Conservation (phyloP, 2,113 vertebrate genomes). For the zebrafish (Danio rerio) region GRCz12tu NC_133194.1:9551001-9551500, state of each 20-base stretch:
- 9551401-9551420: slow-evolving; percentile 7
- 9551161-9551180: slow-evolving; percentile 59
- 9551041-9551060: slow-evolving; percentile 50
- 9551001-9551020: slow-evolving; percentile 4
- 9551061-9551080: slow-evolving; percentile 70
- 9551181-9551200: slow-evolving; percentile 65
- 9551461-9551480: neutral
- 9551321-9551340: neutral
- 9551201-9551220: slow-evolving; percentile 66
- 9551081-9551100: slow-evolving; percentile 54
- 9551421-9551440: neutral
- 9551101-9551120: slow-evolving; percentile 48
- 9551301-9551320: neutral
- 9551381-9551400: slow-evolving; percentile 4
- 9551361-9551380: neutral
- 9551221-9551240: slow-evolving; percentile 63
- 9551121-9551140: slow-evolving; percentile 74
- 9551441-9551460: neutral
- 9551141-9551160: slow-evolving; percentile 70
- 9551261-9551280: slow-evolving; percentile 56
- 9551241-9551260: slow-evolving; percentile 73
- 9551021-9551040: slow-evolving; percentile 6
- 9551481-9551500: neutral
- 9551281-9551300: neutral
- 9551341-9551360: neutral